phyloP scores from a whole-genome alignment of 2,888 invertebrate genomes.

The Argyresthia goedartella region DNA sequence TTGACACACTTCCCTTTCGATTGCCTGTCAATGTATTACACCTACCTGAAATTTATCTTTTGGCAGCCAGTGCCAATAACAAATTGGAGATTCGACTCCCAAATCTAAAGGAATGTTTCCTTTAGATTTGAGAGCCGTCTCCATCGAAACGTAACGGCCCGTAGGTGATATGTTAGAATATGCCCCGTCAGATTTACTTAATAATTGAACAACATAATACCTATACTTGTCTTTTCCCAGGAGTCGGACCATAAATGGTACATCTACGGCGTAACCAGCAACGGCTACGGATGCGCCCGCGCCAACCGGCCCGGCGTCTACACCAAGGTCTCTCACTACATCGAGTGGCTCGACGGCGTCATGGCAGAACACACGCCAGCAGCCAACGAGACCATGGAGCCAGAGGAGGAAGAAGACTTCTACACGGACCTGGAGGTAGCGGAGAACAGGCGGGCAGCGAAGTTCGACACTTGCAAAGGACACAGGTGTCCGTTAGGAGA shows the following conservation, averaged over 20 bases:
- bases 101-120: no score
- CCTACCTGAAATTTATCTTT: no score
- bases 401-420: slow-evolving; percentile 36
- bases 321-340: slow-evolving; percentile 82
- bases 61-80: no score
- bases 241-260: slow-evolving; percentile 59
- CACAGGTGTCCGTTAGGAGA: slow-evolving; percentile 83
- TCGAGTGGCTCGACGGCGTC: slow-evolving; percentile 77
- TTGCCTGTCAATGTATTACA: no score
- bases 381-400: slow-evolving; percentile 26
- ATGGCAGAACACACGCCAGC: slow-evolving; percentile 46
- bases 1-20: no score
- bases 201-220: no score
- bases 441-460: slow-evolving; percentile 41
- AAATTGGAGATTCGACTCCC: no score
- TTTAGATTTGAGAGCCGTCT: no score
- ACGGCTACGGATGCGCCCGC: slow-evolving; percentile 84
- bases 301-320: slow-evolving; percentile 85
- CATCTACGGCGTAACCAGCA: slow-evolving; percentile 80
- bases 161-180: no score
- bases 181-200: no score
- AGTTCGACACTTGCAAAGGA: slow-evolving; percentile 70
- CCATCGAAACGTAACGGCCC: no score
- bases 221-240: no score
- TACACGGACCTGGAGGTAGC: slow-evolving; percentile 53